Base-by-base conservation (phyloP, 1,140 invertebrate species). In the Leguminivora glycinivorella region DNA sequence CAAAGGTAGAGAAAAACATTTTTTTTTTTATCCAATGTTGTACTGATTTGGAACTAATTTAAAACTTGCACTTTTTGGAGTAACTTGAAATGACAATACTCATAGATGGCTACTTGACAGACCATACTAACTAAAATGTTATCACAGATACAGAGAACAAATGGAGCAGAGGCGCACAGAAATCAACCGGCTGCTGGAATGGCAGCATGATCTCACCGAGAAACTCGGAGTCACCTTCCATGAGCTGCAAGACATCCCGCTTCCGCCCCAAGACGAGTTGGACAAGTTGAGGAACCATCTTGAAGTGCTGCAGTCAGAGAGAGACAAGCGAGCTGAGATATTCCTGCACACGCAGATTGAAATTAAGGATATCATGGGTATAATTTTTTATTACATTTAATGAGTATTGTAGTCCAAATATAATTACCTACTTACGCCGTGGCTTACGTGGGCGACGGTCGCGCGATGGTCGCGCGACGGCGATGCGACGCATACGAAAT, bases 361-460 rank as follows among this genome's bases (percentile, higher is more conserved):
- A 40, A 92, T 94, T 38, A 84, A 93, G 40, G 89, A 92, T 75
- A 92, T 94, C 66, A 93, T 94, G 87, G 87, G 88, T 89, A 71
- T 75, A 77, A 76, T 4, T 34, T 70, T 68, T 38, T 38, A 38
- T 58, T 31, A 0, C 12, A 52, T 56, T 58, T 67, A 19, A 12
- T 52, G 68, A n/a, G n/a, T n/a, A n/a, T n/a, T n/a, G n/a, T n/a
- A n/a, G n/a, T n/a, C n/a, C n/a, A n/a, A n/a, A n/a, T n/a, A n/a
- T n/a, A n/a, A n/a, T n/a, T n/a, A n/a, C n/a, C n/a, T n/a, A n/a
- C n/a, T n/a, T n/a, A n/a, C n/a, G n/a, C n/a, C n/a, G n/a, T n/a
- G n/a, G n/a, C n/a, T n/a, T n/a, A n/a, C n/a, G n/a, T n/a, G n/a
- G n/a, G n/a, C n/a, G n/a, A n/a, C n/a, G n/a, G n/a, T n/a, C n/a